These are phyloP conservation scores for Vombatus ursinus DNA, from an alignment of 2,113 vertebrate genomes.

Conservation along the genomic window DNA sequence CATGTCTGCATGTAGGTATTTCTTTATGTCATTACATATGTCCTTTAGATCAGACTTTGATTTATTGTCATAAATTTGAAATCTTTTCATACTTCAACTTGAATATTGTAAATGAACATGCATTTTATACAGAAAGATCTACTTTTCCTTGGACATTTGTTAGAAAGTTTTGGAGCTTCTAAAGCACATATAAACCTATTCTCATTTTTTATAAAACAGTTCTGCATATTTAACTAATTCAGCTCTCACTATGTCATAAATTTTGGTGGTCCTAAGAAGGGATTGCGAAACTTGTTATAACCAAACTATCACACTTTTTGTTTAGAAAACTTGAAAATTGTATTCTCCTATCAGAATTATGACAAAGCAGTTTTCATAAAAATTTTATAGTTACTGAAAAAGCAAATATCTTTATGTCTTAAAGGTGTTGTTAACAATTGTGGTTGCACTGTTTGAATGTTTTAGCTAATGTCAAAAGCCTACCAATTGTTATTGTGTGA, in stretches of 20 bases:
- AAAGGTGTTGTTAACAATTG: conserved; percentile 66
- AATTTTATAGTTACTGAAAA: conserved; percentile 46
- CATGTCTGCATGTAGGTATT: background rate
- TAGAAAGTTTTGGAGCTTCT: conserved; percentile 33
- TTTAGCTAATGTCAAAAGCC: conserved; percentile 83
- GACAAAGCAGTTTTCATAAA: background rate
- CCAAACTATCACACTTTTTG: conserved; percentile 48
- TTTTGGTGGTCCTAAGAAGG: conserved; percentile 47
- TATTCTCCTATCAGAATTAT: conserved; percentile 18
- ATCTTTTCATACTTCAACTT: background rate
- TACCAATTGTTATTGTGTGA: conserved; percentile 83
- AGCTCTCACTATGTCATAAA: conserved; percentile 48
- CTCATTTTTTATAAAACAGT: conserved; percentile 36
- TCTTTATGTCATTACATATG: background rate
- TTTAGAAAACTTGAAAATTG: conserved; percentile 33
- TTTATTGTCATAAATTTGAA: conserved; percentile 44
- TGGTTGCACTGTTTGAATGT: conserved; percentile 71
- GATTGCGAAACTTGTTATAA: conserved; percentile 12
- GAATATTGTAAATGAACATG: conserved; percentile 29
- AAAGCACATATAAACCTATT: conserved; percentile 38
- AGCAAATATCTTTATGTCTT: conserved; percentile 59
- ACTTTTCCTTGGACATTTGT: conserved; percentile 43
- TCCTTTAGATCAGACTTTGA: conserved; percentile 45
- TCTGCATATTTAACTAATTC: background rate
- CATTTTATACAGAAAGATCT: background rate